Evolutionary conservation across 2,888 invertebrate genomes (phyloP).

Genomic region (Nowickia ferox): DNA sequence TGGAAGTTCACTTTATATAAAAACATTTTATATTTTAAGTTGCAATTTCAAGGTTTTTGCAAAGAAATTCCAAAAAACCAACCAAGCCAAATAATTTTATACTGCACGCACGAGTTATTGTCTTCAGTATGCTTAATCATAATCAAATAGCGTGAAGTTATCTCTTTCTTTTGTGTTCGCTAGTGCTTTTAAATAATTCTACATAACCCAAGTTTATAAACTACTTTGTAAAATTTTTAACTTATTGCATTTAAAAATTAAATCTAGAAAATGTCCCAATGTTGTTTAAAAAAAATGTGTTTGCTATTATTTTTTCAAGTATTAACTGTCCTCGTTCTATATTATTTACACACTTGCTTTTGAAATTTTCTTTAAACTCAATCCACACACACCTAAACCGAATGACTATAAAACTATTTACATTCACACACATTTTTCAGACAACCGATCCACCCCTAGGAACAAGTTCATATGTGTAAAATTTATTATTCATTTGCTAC

Average conservation of each 20-base stretch:
- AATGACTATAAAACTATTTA: constrained; percentile 5
- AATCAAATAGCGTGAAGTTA: too few species aligned
- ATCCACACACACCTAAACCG: background rate
- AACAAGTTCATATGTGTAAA: background rate
- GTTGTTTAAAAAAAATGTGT: background rate
- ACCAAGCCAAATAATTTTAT: too few species aligned
- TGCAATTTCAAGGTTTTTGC: too few species aligned
- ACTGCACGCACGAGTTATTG: too few species aligned
- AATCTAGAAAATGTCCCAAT: too few species aligned
- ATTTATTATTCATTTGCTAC: constrained; percentile 22
- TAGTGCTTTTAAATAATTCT: too few species aligned
- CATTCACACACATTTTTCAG: background rate
- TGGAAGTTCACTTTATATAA: too few species aligned
- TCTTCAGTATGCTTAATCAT: too few species aligned
- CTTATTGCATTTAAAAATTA: background rate
- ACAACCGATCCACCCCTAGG: background rate
- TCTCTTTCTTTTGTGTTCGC: too few species aligned
- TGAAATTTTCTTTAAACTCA: background rate
- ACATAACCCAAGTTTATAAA: too few species aligned
- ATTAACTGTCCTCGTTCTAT: background rate
- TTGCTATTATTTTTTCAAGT: background rate
- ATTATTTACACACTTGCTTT: background rate
- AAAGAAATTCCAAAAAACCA: too few species aligned
- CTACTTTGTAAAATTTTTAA: background rate
- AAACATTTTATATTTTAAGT: too few species aligned